Percentiles rank a stretch among this genome's conserved stretches.
phyloP scores from a whole-genome alignment of 2,113 vertebrate genomes.

The Cyprinus carpio region DNA sequence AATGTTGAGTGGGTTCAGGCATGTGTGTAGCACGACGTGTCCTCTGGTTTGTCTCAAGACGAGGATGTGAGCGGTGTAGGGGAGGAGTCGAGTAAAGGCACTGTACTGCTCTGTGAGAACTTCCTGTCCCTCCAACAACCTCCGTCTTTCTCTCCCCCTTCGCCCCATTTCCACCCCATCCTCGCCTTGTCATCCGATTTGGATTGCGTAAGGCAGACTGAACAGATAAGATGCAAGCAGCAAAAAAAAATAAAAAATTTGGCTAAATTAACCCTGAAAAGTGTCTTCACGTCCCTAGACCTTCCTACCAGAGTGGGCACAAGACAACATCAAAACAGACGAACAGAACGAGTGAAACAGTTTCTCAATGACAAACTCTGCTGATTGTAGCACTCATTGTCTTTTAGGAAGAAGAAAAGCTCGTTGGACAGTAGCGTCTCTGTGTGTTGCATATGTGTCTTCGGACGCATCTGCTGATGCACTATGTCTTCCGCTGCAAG shows the following conservation, averaged over 20 bases:
- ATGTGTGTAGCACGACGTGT: neutral
- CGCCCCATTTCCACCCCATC: slow-evolving; percentile 8
- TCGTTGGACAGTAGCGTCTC: neutral
- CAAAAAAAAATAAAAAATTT: slow-evolving; percentile 42
- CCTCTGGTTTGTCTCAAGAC: slow-evolving; percentile 6
- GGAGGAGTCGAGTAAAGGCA: slow-evolving; percentile 81
- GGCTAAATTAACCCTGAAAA: slow-evolving; percentile 63
- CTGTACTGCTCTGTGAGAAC: slow-evolving; percentile 75
- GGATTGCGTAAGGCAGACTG: slow-evolving; percentile 10
- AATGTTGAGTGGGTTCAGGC: slow-evolving; percentile 2
- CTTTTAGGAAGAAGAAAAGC: neutral
- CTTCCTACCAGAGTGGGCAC: neutral
- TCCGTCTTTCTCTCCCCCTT: slow-evolving; percentile 53
- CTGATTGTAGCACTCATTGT: neutral
- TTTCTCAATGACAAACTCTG: neutral
- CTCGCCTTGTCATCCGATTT: neutral
- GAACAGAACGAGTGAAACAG: neutral
- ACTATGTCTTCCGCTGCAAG: neutral
- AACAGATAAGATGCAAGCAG: slow-evolving; percentile 30
- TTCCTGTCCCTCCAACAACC: slow-evolving; percentile 43
- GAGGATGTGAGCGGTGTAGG: neutral
- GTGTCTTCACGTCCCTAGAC: neutral
- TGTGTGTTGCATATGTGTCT: slow-evolving; percentile 15
- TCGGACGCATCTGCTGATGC: neutral
- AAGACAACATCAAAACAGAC: slow-evolving; percentile 3